A percentile compares a stretch with the other conserved stretches of the same genome.
Conservation (phyloP, 30 jellyfish, hydroid and myxozoan genomes). For the Pseudorhiza aurosa region DNA sequence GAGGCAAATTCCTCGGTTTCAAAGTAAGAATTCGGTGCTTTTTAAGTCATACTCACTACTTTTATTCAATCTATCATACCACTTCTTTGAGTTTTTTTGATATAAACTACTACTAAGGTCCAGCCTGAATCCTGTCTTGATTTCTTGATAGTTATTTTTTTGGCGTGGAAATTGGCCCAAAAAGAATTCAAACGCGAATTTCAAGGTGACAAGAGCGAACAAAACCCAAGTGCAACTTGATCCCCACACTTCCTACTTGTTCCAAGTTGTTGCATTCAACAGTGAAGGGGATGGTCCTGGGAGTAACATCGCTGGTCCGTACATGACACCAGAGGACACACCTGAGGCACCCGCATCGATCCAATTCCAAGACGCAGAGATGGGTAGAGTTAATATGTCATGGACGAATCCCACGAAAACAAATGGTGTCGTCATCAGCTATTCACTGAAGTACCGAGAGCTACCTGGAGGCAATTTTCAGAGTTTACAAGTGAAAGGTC, state of each 20-base stretch:
- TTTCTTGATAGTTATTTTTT: constrained; percentile 43
- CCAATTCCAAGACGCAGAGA: constrained; percentile 66
- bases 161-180: constrained; percentile 72
- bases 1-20: constrained; percentile 89
- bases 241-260: constrained; percentile 76
- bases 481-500: constrained; percentile 8
- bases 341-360: constrained; percentile 74
- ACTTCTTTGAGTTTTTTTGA: too few species aligned
- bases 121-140: not conserved
- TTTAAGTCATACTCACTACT: not conserved
- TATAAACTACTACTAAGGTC: too few species aligned
- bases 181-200: constrained; percentile 34
- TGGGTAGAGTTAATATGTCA: constrained; percentile 67
- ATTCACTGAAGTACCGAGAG: constrained; percentile 51
- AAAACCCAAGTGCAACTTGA: constrained; percentile 55
- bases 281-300: constrained; percentile 95
- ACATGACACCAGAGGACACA: constrained; percentile 81
- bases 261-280: constrained; percentile 92
- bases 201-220: constrained; percentile 64
- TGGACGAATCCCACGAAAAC: constrained; percentile 79
- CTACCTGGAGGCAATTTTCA: constrained; percentile 31
- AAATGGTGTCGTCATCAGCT: constrained; percentile 63
- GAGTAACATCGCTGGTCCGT: constrained; percentile 86
- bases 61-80: too few species aligned
- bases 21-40: constrained; percentile 37